Conservation (phyloP, 2,888 invertebrate species). For the Ecliptopera silaceata region DNA sequence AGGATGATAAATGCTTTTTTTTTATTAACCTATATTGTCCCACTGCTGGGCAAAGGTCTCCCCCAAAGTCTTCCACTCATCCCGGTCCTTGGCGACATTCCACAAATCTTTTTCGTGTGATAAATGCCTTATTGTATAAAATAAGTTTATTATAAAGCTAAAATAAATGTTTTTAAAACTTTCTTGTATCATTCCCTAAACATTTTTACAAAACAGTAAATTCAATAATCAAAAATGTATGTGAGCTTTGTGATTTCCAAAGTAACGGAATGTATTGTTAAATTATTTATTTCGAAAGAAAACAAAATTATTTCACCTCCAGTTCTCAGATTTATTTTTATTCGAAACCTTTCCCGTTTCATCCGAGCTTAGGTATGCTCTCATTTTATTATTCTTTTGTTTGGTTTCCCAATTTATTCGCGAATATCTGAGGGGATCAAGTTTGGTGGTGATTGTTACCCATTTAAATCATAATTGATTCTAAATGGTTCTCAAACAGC, state of each 20-base stretch:
- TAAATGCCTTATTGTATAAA: too few relatives aligned
- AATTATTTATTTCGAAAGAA: constrained; percentile 31
- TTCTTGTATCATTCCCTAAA: too few relatives aligned
- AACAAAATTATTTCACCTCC: constrained; percentile 28
- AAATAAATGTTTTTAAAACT: too few relatives aligned
- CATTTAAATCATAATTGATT: constrained; percentile 12
- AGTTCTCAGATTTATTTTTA: constrained; percentile 25
- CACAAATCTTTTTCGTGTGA: too few relatives aligned
- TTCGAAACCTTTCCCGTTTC: constrained; percentile 25
- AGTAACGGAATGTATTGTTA: constrained; percentile 26
- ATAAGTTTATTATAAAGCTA: too few relatives aligned
- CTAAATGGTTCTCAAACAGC: not conserved
- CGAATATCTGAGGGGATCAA: constrained; percentile 5
- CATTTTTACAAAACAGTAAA: not conserved
- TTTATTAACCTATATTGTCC: too few relatives aligned
- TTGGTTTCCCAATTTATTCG: constrained; percentile 24
- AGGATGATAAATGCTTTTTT: too few relatives aligned
- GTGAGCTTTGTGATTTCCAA: constrained; percentile 10
- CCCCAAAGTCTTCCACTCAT: too few relatives aligned
- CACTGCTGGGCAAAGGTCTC: too few relatives aligned
- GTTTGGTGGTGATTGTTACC: constrained; percentile 4
- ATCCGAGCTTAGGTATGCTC: constrained; percentile 8
- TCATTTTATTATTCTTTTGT: constrained; percentile 26
- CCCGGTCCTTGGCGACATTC: too few relatives aligned
- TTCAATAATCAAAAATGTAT: not conserved